Conservation (phyloP, 2,797 vertebrate species). For the Muscicapa comitata region DNA sequence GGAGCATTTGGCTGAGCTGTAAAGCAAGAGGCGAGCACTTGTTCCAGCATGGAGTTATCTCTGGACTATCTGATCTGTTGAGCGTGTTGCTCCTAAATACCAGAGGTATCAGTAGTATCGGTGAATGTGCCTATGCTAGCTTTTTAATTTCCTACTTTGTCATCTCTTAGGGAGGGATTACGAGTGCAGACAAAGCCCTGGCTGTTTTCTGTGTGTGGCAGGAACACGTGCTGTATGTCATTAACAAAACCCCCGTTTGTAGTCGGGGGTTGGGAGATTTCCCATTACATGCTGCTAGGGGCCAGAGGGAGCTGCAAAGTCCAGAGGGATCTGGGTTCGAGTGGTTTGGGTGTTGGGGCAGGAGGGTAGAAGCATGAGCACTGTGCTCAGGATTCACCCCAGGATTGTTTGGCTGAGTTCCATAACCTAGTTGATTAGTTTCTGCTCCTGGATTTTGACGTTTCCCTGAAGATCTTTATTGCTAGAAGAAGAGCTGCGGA, state of each 20-base stretch:
- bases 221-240: conserved; percentile 31
- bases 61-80: background rate
- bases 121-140: conserved; percentile 32
- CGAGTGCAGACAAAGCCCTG: conserved; percentile 17
- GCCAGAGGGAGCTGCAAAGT: background rate
- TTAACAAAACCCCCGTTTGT: background rate
- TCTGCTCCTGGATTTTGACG: background rate
- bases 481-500: background rate
- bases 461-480: background rate
- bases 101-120: background rate
- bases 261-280: background rate
- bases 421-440: background rate
- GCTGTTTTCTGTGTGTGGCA: conserved; percentile 26
- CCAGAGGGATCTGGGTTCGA: fast-evolving
- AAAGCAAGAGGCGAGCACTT: background rate
- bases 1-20: background rate
- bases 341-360: background rate
- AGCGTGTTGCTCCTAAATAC: background rate
- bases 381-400: background rate
- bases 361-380: background rate
- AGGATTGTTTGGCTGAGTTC: background rate
- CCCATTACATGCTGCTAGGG: background rate
- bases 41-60: background rate
- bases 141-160: conserved; percentile 54
- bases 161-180: conserved; percentile 47